These are phyloP conservation scores for Drosophila parabipectinata DNA, from an alignment of 1,140 invertebrate genomes.

Conservation along the genomic window DNA sequence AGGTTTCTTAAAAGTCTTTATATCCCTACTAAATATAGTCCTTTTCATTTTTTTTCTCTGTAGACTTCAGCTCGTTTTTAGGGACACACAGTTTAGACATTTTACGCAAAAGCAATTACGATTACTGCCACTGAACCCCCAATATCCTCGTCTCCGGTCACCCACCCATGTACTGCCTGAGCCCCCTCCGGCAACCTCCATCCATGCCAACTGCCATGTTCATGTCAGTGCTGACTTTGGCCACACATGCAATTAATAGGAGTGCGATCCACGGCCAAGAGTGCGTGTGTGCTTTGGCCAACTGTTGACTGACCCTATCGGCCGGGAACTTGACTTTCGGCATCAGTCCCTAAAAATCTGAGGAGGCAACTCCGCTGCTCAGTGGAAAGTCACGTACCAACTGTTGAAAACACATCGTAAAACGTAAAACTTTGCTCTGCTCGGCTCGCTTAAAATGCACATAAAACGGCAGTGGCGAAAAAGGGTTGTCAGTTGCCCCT, in stretches of 20 bases:
- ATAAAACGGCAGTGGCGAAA: conserved; percentile 44
- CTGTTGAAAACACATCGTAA: conserved; percentile 80
- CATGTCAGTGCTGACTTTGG: conserved; percentile 53
- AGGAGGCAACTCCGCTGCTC: conserved; percentile 61
- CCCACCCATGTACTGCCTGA: neutral
- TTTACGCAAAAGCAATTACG: conserved; percentile 65
- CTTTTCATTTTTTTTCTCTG: neutral
- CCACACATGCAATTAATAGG: conserved; percentile 70
- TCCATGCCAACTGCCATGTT: conserved; percentile 46
- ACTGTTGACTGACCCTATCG: conserved; percentile 73
- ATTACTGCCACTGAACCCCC: conserved; percentile 33
- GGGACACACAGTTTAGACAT: conserved; percentile 43
- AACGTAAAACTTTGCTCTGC: conserved; percentile 65
- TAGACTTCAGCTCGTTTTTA: neutral
- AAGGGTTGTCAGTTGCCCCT: conserved; percentile 56
- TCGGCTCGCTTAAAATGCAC: conserved; percentile 59
- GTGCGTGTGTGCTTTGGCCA: conserved; percentile 36
- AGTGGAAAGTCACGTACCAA: conserved; percentile 78
- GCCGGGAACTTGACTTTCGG: conserved; percentile 4
- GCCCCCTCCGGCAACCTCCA: neutral
- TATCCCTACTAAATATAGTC: no score
- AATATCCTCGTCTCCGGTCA: neutral
- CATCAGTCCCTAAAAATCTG: conserved; percentile 45
- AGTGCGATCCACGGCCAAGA: conserved; percentile 27
- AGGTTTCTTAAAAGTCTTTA: no score